These are phyloP conservation scores for Vombatus ursinus DNA, from an alignment of 2,113 vertebrate genomes.

Conservation along the genomic window DNA sequence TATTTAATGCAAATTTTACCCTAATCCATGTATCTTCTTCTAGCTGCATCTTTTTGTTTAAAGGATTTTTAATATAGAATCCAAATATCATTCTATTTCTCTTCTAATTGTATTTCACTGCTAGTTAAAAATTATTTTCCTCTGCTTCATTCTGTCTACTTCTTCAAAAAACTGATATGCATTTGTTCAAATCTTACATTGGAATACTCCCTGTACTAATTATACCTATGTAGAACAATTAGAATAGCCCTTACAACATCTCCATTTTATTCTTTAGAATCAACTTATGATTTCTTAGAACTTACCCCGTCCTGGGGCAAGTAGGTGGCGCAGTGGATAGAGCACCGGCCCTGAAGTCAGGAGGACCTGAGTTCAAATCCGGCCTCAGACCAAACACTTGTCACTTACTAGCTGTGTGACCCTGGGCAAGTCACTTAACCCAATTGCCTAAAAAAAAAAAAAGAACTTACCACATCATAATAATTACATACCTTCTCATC, in stretches of 20 bases:
- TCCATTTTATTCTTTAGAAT: not conserved
- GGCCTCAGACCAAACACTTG: too few relatives aligned
- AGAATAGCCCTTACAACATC: not conserved
- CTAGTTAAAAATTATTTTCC: not conserved
- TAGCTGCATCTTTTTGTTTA: not conserved
- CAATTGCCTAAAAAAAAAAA: too few relatives aligned
- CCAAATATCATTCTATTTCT: not conserved
- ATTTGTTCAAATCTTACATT: not conserved
- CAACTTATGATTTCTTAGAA: not conserved
- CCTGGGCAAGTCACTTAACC: too few relatives aligned
- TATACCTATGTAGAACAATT: not conserved
- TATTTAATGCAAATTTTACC: not conserved
- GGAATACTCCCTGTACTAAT: not conserved
- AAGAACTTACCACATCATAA: not conserved
- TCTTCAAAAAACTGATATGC: not conserved
- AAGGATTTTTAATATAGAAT: not conserved
- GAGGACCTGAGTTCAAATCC: too few relatives aligned
- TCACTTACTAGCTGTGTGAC: too few relatives aligned
- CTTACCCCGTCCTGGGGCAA: too few relatives aligned
- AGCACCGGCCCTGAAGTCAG: too few relatives aligned
- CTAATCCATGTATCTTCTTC: not conserved
- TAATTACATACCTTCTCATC: not conserved
- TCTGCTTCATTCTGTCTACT: not conserved
- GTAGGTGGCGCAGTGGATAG: too few relatives aligned
- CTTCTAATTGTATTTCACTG: too few relatives aligned